Conservation (phyloP, 2,888 invertebrate species). For the Drepana falcataria region DNA sequence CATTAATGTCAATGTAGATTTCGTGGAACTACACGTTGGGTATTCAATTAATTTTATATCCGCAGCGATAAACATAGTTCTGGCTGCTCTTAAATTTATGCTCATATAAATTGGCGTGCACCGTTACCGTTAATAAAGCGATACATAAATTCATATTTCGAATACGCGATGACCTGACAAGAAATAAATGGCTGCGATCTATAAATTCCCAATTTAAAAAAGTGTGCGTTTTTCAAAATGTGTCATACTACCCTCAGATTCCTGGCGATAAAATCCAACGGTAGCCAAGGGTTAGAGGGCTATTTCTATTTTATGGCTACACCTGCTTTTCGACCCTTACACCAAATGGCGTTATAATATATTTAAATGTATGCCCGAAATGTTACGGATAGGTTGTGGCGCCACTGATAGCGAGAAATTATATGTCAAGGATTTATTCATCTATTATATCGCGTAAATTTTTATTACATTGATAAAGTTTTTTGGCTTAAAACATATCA, state of each 20-base stretch:
- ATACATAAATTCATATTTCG: too few relatives aligned
- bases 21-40: too few relatives aligned
- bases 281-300: conserved; percentile 35
- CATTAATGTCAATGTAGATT: too few relatives aligned
- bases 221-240: background rate
- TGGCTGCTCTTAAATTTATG: too few relatives aligned
- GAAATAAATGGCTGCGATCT: background rate
- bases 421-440: background rate
- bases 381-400: conserved; percentile 30
- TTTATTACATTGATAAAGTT: too few relatives aligned
- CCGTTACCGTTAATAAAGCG: too few relatives aligned
- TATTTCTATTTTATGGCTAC: conserved; percentile 50
- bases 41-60: too few relatives aligned
- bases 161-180: too few relatives aligned
- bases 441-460: background rate
- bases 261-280: conserved; percentile 35
- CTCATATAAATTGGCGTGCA: too few relatives aligned
- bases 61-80: too few relatives aligned
- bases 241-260: conserved; percentile 1
- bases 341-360: conserved; percentile 59
- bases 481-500: too few relatives aligned
- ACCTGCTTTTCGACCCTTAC: conserved; percentile 55
- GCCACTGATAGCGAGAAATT: conserved; percentile 19
- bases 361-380: conserved; percentile 66
- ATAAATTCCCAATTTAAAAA: background rate